Evolutionary conservation across 2,888 invertebrate species (phyloP).

Genomic region (Drosophila dives): DNA sequence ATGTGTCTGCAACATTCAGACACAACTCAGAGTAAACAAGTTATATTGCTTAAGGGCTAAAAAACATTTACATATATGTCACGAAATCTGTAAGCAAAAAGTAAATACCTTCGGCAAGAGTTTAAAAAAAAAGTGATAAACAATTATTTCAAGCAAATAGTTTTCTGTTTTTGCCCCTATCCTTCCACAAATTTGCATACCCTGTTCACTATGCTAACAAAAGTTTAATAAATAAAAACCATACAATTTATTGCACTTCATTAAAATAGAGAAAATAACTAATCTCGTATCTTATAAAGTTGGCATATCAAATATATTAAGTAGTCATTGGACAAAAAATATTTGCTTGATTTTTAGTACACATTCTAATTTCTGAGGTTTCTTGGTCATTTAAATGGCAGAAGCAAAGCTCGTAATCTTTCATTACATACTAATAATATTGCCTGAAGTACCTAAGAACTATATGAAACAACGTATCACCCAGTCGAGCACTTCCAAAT

Average conservation of each 20-base stretch:
- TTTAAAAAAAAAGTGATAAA: conserved; percentile 24
- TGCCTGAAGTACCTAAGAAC: neutral
- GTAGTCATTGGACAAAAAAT: neutral
- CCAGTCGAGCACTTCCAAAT: neutral
- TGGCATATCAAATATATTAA: neutral
- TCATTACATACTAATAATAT: no score
- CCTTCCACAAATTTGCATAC: conserved; percentile 5
- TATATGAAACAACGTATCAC: neutral
- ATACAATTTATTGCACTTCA: neutral
- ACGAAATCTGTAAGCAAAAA: neutral
- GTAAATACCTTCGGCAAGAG: neutral
- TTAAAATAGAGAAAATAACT: neutral
- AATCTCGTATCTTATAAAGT: neutral
- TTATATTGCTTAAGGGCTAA: neutral
- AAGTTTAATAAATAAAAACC: neutral
- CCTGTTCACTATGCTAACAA: neutral
- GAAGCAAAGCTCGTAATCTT: no score
- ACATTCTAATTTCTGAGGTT: neutral
- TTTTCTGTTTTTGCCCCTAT: conserved; percentile 28
- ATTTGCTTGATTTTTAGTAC: neutral
- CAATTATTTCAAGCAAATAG: conserved; percentile 23
- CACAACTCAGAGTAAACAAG: neutral
- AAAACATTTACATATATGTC: neutral
- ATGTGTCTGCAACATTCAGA: neutral
- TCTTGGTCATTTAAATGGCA: no score